Percentiles rank a stretch among this genome's conserved stretches.
Conservation (phyloP, 2,888 invertebrate species). For the Anarsia innoxiella region DNA sequence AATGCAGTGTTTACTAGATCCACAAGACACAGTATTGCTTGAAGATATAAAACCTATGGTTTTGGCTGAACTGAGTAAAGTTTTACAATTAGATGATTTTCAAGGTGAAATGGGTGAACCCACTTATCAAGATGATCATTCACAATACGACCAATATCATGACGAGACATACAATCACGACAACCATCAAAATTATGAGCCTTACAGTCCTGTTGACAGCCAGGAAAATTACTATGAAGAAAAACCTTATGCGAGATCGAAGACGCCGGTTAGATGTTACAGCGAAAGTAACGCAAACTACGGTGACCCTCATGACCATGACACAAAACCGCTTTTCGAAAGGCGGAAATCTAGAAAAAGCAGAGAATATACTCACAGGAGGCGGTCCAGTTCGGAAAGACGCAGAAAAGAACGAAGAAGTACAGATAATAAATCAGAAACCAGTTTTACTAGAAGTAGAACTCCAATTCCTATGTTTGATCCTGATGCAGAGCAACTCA, state of each 20-base stretch:
- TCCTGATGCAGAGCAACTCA: slow-evolving; percentile 38
- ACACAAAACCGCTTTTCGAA: slow-evolving; percentile 36
- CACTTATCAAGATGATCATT: slow-evolving; percentile 24
- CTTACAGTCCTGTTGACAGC: slow-evolving; percentile 4
- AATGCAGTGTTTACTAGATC: slow-evolving; percentile 75
- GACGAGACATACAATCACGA: slow-evolving; percentile 24
- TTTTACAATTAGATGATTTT: slow-evolving; percentile 60
- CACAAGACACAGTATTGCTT: slow-evolving; percentile 71
- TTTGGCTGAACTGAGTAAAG: slow-evolving; percentile 75
- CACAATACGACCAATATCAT: slow-evolving; percentile 22
- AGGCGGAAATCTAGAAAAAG: slow-evolving; percentile 29
- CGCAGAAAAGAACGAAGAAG: slow-evolving; percentile 23
- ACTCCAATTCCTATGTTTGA: slow-evolving; percentile 43
- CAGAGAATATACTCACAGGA: slow-evolving; percentile 14
- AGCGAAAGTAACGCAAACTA: slow-evolving; percentile 18
- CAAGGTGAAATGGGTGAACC: slow-evolving; percentile 30
- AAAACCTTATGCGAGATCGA: slow-evolving; percentile 12
- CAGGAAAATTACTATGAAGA: slow-evolving; percentile 25
- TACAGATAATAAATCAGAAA: slow-evolving; percentile 28
- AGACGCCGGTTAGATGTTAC: too few relatives aligned
- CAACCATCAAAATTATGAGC: slow-evolving; percentile 17
- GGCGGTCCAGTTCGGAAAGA: slow-evolving; percentile 23
- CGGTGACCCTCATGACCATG: slow-evolving; percentile 13
- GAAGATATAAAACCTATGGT: slow-evolving; percentile 76
- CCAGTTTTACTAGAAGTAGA: slow-evolving; percentile 20